A percentile compares a stretch with the other conserved stretches of the same genome.
Evolutionary conservation across 2,888 invertebrate species (phyloP).

Genomic region (Minunthozetes semirufus): DNA sequence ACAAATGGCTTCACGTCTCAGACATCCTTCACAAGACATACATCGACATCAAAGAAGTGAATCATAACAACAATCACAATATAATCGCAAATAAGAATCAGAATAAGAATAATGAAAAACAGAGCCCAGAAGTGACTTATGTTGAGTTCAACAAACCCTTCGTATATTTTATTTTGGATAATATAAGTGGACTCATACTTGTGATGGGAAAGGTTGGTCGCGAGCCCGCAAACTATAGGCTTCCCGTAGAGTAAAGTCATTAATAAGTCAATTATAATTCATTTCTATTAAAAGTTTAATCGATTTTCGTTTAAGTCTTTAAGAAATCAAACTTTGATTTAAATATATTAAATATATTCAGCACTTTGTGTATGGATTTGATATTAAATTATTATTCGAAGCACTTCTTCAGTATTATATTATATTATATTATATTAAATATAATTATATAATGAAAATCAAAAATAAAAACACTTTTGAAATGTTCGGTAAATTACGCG

Average conservation of each 20-base stretch:
- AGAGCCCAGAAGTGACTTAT: conserved; percentile 27
- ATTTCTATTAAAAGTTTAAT: not conserved
- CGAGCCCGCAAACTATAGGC: conserved; percentile 28
- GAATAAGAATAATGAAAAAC: conserved; percentile 15
- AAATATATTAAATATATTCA: not conserved
- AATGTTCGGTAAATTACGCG: no score
- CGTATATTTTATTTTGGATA: conserved; percentile 43
- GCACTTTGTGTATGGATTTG: not conserved
- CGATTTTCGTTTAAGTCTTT: not conserved
- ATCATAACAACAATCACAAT: not conserved
- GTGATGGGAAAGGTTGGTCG: conserved; percentile 43
- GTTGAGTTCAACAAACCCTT: conserved; percentile 42
- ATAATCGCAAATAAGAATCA: conserved; percentile 21
- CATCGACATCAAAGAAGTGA: conserved; percentile 38
- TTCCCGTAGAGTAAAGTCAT: conserved; percentile 44
- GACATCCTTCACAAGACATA: conserved; percentile 41
- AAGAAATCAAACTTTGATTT: not conserved
- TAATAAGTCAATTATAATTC: no score
- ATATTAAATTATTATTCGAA: not conserved
- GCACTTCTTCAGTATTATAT: not conserved
- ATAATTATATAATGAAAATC: not conserved
- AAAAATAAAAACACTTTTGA: not conserved
- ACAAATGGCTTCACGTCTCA: conserved; percentile 43
- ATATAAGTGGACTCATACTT: conserved; percentile 42
- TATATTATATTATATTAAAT: not conserved